Base-by-base conservation (phyloP, 2,888 invertebrate species). In the Teinopalpus imperialis region DNA sequence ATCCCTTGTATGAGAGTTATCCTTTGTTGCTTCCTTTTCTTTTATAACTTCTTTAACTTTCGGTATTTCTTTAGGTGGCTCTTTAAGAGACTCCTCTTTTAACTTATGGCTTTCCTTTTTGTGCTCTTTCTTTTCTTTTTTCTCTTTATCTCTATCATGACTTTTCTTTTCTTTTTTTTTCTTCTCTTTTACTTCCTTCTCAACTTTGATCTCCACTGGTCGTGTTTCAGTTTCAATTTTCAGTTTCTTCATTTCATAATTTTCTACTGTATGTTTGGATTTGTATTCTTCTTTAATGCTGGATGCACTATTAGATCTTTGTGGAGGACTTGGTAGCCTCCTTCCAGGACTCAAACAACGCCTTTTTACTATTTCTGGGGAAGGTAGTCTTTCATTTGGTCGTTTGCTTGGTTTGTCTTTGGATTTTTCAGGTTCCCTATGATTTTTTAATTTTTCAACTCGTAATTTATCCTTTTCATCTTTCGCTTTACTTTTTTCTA, bases 111-210 rank as follows among this genome's bases (percentile, higher is more conserved):
- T 89, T 54, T 92, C 91, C 69, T 91, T 91, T 63, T 90, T 90
- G 51, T 90, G 90, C 52, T 91, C 91, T 56, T 88, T 90, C 55
- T 87, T 88, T 50, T 82, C 83, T 49, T 90, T 86, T 32, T 91
- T 90, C 40, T 93, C 93, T 67, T 91, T 91, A 43, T 91, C 91
- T 59, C 89, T 82, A 32, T 92, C 91, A 64, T 92, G 92, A 40
- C 91, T 91, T 63, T 92, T 90, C 60, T 92, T 92, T 51, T 91
- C 93, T 59, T 91, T 91, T 58, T 91, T 91, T 55, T 90, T 90
- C 51, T 88, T 87, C 53, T 91, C 91, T 59, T 87, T 85, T 1
- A 66, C 52, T 58, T 92, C 90, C 54, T 91, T 91, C 24, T 87
- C 85, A 23, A 65, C 49, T 69, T 92, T 90, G 31, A 90, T 76